Base-by-base conservation (phyloP, 2,113 vertebrate genomes). In the Chitala chitala region DNA sequence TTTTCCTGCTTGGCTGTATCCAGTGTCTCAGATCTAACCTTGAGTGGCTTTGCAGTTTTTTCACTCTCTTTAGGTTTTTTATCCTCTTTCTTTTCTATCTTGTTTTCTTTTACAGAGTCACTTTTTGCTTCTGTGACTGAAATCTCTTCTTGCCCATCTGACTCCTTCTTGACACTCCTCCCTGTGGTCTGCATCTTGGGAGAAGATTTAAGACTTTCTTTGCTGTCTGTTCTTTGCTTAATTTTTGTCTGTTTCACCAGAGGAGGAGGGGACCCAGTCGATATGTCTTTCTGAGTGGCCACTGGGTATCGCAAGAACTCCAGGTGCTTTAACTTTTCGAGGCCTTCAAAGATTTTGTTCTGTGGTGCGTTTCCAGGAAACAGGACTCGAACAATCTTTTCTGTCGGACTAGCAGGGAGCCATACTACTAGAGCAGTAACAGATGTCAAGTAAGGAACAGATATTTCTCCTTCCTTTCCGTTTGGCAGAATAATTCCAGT, bases 291-390 rank as follows among this genome's bases (percentile, higher is more conserved):
- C 82, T 98, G 96, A 9, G 95, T 98, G 36, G 93, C 97, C 72
- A 98, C 93, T 3, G 97, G 97, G 73, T 96, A 96, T 58, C 94
- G 93, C 68, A 99, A 84, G 78, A 95, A 99, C 84, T 99, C 97
- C 69, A 99, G 83, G 79, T 99, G 97, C 71, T 94, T 94, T 68
- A 99, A 90, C 79, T 97, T 98, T 85, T 99, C 96, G 56, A 99
- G 91, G 51, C 97, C 96, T 83, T 99, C 97, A 29, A 99, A 87
- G 77, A 99, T 99, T 86, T 98, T 98, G 81, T 96, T 98, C 86
- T 99, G 97, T 33, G 97, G 95, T 65, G 97, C 96, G 76, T 99
- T 99, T 85, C 97, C 97, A 65, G 97, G 97, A 82, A 99, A 99
- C 72, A 99, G 87, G 76, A 99, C 96, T 24, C 97, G 90, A 2